Base-by-base conservation (phyloP, 2,113 vertebrate species). In the Pangasianodon hypophthalmus region DNA sequence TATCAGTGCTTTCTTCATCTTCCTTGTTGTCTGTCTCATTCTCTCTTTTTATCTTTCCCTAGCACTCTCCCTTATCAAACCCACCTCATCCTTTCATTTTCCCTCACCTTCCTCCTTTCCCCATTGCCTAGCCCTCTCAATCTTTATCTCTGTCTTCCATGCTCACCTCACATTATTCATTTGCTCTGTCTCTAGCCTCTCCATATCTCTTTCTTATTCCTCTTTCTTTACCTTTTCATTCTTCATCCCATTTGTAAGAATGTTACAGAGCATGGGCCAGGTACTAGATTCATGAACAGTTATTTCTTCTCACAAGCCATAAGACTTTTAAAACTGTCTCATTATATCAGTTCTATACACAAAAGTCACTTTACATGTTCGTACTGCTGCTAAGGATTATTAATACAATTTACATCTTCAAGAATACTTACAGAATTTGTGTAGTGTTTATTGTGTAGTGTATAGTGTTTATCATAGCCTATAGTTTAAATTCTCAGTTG, bases 101-200 rank as follows among this genome's bases (percentile, higher is more conserved):
- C 52, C 32, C 80, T 58, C 81, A 37, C 52, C 52, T 37, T 58
- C 16, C 80, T 56, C n/a, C 58, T 83, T 83, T 83, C 26, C 52
- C 32, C 18, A 24, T 58, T 83, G 54, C 52, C 52, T 37, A 37
- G 80, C 18, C 81, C 32, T 41, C 32, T 83, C 54, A 83, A 58
- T 60, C 81, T 83, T 83, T 58, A 58, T 58, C 52, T 24, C 50
- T 58, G 54, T 83, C 81, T 83, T 83, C 81, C 9, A 24, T 21
- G 58, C 54, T 58, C 32, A 60, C 46, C 32, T 58, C 32, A 41
- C 32, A 58, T 83, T 58, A 83, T 83, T 83, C 19, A 13, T 83
- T 83, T 56, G 52, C 80, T 58, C 52, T 24, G 18, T 37, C 52
- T 21, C n/a, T 54, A 14, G 52, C 16, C 19, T 83, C 19, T 41